A percentile compares a stretch with the other conserved stretches of the same genome.
Conservation (phyloP, 2,888 invertebrate species). For the Ophion obscuratus region DNA sequence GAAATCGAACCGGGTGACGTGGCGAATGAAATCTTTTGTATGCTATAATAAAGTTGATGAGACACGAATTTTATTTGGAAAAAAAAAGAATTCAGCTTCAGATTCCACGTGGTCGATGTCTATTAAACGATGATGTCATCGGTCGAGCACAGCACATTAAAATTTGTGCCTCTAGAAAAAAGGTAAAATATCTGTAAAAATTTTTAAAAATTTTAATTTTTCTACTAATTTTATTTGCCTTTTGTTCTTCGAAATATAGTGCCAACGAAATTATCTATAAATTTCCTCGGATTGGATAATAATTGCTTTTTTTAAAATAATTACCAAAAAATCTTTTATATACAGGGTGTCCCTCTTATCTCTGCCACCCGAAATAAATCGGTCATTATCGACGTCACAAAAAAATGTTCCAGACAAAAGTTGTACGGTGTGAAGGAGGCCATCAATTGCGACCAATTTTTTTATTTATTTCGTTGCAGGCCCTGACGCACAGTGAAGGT, state of each 20-base stretch:
- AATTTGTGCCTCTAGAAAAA: not conserved
- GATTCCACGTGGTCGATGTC: not conserved
- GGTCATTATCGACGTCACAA: too few relatives aligned
- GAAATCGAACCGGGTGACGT: not conserved
- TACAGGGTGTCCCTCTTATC: too few relatives aligned
- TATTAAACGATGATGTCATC: not conserved
- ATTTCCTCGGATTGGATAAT: too few relatives aligned
- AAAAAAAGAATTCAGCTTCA: not conserved
- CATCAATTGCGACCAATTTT: too few relatives aligned
- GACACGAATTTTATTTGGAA: not conserved
- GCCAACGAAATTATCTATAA: not conserved
- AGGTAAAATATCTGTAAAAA: not conserved
- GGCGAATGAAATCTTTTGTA: not conserved
- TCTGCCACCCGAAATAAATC: too few relatives aligned
- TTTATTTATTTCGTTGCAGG: too few relatives aligned
- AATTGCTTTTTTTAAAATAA: too few relatives aligned
- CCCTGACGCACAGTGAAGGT: too few relatives aligned
- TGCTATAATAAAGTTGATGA: not conserved
- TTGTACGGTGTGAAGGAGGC: too few relatives aligned
- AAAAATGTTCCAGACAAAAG: too few relatives aligned
- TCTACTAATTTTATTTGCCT: not conserved
- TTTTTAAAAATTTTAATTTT: too few relatives aligned
- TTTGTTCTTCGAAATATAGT: not conserved
- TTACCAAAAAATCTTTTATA: not conserved
- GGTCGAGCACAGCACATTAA: not conserved